Evolutionary conservation across 2,797 vertebrate species (phyloP), one percentile per base, ranked within the genome.

Genomic region (Centroberyx gerrardi): DNA sequence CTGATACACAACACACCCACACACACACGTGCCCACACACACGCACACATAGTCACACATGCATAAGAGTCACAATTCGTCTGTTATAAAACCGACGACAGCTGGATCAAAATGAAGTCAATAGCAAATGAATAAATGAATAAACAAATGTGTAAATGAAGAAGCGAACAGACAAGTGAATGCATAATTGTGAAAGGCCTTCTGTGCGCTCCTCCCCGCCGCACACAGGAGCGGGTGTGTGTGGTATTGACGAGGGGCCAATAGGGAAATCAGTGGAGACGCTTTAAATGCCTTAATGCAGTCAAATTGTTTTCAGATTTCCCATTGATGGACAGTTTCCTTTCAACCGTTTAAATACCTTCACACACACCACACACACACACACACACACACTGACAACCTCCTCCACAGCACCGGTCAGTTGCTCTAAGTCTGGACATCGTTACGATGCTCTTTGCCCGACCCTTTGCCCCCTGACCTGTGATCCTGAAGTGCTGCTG

Each of bases 231-330:
- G 70, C 44, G 64, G 55, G 77, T 87, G 85, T 55, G 59, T 85
- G 83, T 82, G 80, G 83, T 71, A 82, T 78, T 87, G 89, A 92
- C 70, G 68, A 89, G 87, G 80, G 85, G 79, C 92, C 92, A 90
- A 73, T 61, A 22, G 94, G 94, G 94, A 95, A 96, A 95, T 95
- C 94, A 93, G 84, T 84, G 81, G 83, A 85, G 87, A 93, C 53
- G 83, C 90, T 87, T 88, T 90, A 92, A 93, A 94, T 90, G 88
- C 89, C 88, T 87, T 93, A 92, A 94, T 92, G 87, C 90, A 88
- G 86, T 90, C 80, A 95, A 95, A 96, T 95, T 94, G 94, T 94
- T 95, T 95, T 95, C 95, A 96, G 93, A 94, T 96, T 94, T 90
- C 82, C 84, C 78, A 91, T 70, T 93, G 91, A 93, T 85, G 87